phyloP scores from a whole-genome alignment of 1,140 invertebrate genomes.

The Stratiolaelaps scimitus region DNA sequence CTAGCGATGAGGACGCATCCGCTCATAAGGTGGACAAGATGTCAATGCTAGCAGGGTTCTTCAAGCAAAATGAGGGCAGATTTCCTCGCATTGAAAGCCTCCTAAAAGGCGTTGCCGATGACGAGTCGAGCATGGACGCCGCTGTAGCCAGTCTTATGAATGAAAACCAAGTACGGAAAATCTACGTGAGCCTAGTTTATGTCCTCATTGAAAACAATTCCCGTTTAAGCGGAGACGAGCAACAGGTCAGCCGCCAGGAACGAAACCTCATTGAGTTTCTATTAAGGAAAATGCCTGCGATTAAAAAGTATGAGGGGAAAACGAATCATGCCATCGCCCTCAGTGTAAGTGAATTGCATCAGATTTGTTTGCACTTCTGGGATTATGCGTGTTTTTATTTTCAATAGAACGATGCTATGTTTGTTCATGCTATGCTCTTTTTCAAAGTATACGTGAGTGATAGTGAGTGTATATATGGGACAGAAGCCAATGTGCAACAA shows the following conservation, averaged over 20 bases:
- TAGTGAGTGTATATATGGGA: no score
- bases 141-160: neutral
- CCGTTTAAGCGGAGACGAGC: neutral
- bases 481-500: no score
- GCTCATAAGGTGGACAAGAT: neutral
- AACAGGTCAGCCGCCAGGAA: neutral
- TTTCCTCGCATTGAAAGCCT: neutral
- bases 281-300: neutral
- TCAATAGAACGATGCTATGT: no score
- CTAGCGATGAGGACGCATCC: neutral
- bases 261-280: neutral
- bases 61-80: constrained; percentile 9
- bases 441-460: no score
- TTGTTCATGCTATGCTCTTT: no score
- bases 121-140: neutral
- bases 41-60: neutral
- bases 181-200: constrained; percentile 22
- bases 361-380: no score
- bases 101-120: neutral
- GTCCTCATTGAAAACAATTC: neutral
- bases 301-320: constrained; percentile 25
- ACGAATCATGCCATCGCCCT: neutral
- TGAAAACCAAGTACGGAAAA: neutral
- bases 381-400: no score
- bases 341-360: neutral